phyloP scores from a whole-genome alignment of 2,888 invertebrate species.

The Priocnemis perturbator region DNA sequence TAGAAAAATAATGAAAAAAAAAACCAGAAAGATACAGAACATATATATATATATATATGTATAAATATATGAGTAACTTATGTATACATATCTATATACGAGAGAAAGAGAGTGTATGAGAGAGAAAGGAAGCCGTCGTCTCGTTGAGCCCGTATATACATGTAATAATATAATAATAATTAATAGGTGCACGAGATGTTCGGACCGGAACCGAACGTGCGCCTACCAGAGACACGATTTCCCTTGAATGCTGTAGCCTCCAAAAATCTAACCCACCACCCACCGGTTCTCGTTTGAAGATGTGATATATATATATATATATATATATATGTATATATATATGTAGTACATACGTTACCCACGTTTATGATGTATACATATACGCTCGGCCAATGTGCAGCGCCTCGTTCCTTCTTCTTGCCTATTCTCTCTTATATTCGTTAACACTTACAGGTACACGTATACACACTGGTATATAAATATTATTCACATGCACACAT shows the following conservation, averaged over 20 bases:
- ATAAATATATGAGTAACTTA: constrained; percentile 15
- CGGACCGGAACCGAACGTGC: constrained; percentile 36
- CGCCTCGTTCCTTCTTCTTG: constrained; percentile 54
- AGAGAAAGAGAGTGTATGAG: constrained; percentile 37
- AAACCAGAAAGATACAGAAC: constrained; percentile 16
- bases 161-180: constrained; percentile 11
- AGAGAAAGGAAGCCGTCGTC: constrained; percentile 45
- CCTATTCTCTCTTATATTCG: constrained; percentile 24
- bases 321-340: constrained; percentile 18
- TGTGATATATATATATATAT: background rate
- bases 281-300: constrained; percentile 38
- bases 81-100: constrained; percentile 25
- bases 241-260: constrained; percentile 68
- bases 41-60: constrained; percentile 28
- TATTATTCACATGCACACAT: background rate
- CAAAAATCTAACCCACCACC: constrained; percentile 63
- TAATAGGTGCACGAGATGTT: constrained; percentile 34
- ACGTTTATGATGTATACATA: constrained; percentile 36
- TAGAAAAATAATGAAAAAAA: constrained; percentile 17
- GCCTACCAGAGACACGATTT: constrained; percentile 41
- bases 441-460: no score
- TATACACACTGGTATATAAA: background rate
- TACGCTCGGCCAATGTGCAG: constrained; percentile 71
- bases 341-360: constrained; percentile 37
- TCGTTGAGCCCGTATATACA: constrained; percentile 43